Conservation (phyloP, 2,113 vertebrate species). For the Piliocolobus tephrosceles region DNA sequence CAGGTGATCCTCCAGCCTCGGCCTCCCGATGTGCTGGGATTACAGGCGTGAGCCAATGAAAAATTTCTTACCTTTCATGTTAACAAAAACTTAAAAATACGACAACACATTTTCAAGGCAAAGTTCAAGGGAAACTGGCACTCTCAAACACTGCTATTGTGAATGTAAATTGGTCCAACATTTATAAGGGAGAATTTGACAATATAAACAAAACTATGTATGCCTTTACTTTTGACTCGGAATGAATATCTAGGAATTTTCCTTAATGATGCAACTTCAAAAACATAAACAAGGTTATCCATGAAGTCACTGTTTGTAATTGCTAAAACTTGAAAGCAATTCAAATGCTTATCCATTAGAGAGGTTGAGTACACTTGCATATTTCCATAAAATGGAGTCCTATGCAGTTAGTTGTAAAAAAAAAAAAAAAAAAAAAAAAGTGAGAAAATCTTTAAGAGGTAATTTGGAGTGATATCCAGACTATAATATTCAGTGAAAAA, state of each 20-base stretch:
- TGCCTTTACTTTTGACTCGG: background rate
- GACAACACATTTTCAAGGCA: background rate
- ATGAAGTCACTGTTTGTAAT: background rate
- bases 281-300: background rate
- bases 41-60: background rate
- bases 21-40: too few relatives aligned
- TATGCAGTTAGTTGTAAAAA: background rate
- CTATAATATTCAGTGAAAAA: background rate
- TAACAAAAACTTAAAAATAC: background rate
- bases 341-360: background rate
- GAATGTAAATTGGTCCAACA: background rate
- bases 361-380: background rate
- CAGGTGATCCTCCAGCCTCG: too few relatives aligned
- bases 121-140: background rate
- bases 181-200: background rate
- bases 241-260: background rate
- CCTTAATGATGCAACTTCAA: background rate
- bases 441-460: background rate
- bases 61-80: background rate
- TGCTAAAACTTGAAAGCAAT: background rate
- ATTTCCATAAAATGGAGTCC: background rate
- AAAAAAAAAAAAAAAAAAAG: background rate
- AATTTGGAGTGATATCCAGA: background rate
- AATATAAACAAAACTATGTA: background rate
- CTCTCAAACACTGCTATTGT: background rate